Evolutionary conservation across 2,888 invertebrate species (phyloP), one percentile per base, ranked within the genome.

Genomic region (Aleiodes leptofemur): DNA sequence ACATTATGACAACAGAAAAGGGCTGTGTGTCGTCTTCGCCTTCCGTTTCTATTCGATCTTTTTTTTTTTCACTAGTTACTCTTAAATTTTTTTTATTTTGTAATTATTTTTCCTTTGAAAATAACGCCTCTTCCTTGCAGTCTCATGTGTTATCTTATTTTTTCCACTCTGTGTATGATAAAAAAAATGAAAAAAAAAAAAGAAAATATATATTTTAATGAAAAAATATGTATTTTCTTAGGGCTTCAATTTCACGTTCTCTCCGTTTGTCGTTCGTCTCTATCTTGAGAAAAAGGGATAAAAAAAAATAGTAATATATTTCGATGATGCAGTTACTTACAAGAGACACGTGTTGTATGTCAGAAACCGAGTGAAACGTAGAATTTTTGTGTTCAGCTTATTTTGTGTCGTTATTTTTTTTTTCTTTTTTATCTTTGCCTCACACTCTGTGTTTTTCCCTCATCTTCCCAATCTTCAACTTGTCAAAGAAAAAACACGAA

Each of bases 301-400:
- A 68, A 74, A 53, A 23, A 23, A 23, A 23, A 23, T 23, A 23
- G 53, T 73, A 74, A 74, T 77, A 74, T 74, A 74, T 76, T 70
- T 59, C 73, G 61, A 78, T 74, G 73, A 77, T 80, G 69, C 81
- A 82, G 79, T 78, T 81, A 82, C 81, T 81, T 81, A 81, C 74
- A 34, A 23, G 61, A 74, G 74, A 80, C 78, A 74, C 56, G 71
- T 64, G 74, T 48, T 59, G 23, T 23, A 23, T 61, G 71, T 78
- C 43, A 59, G 38, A 23, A 23, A 69, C 55, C 72, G 48, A 53
- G 29, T 43, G 50, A 43, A 64, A 64, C 48, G 43, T 48, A 6
- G 48, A 64, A 38, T 61, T 43, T 14, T 11, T 9, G 23, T 23
- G 23, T 23, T 23, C 13, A 34, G 13, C 9, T 31, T 57, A 29